Evolutionary conservation across 2,888 invertebrate genomes (phyloP).

Genomic region (Ctena decussata): DNA sequence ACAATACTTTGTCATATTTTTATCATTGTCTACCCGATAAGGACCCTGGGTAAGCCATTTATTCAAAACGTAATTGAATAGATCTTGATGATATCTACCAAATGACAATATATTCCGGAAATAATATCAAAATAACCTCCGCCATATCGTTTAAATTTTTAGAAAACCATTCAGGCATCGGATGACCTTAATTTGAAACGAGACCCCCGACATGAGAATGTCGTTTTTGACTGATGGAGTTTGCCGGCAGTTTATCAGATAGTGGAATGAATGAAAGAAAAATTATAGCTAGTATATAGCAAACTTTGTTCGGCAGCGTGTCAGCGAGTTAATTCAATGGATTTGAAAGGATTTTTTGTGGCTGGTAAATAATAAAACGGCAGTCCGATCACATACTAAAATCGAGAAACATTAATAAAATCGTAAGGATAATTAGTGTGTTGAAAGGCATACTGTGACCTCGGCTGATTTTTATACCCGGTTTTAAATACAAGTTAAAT

Average conservation of each 20-base stretch:
- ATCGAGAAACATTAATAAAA: neutral
- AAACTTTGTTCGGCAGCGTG: neutral
- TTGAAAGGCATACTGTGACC: neutral
- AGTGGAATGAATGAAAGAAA: neutral
- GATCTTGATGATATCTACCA: neutral
- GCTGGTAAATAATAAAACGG: neutral
- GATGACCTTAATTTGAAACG: constrained; percentile 27
- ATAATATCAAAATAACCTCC: constrained; percentile 14
- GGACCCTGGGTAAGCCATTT: neutral
- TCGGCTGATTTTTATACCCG: constrained; percentile 1
- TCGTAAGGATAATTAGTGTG: neutral
- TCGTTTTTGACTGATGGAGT: constrained; percentile 16
- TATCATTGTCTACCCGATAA: neutral
- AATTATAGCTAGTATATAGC: constrained; percentile 1
- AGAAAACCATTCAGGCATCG: constrained; percentile 23
- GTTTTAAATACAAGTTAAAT: neutral
- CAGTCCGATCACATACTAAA: neutral
- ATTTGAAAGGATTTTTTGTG: constrained; percentile 14
- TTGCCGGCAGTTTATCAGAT: constrained; percentile 4
- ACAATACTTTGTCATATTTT: neutral
- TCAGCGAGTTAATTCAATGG: neutral
- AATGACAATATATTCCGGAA: constrained; percentile 10
- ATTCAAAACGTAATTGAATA: neutral
- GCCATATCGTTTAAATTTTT: constrained; percentile 30
- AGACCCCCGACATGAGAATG: constrained; percentile 12